Evolutionary conservation across 1,140 invertebrate genomes (phyloP).

Genomic region (Zaprionus ghesquierei): DNA sequence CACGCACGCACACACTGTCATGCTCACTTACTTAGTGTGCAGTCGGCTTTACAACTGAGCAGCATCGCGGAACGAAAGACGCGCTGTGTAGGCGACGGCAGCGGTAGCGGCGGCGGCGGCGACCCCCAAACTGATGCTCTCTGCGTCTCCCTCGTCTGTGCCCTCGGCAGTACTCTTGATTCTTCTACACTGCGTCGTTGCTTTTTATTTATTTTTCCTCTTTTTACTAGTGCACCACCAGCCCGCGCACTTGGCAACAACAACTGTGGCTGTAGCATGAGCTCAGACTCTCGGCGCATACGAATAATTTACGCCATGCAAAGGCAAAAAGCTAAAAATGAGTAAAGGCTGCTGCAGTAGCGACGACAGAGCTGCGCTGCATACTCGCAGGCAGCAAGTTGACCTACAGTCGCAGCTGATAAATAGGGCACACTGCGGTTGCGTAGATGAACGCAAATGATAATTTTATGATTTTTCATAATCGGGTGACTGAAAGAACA

Average conservation of each 20-base stretch:
- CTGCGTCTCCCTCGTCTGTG: conserved; percentile 24
- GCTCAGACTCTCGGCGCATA: conserved; percentile 66
- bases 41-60: conserved; percentile 62
- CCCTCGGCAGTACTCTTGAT: conserved; percentile 50
- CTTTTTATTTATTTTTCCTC: conserved; percentile 26
- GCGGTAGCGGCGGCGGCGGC: conserved; percentile 12
- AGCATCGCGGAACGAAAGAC: conserved; percentile 23
- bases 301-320: conserved; percentile 74
- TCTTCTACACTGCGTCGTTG: conserved; percentile 56
- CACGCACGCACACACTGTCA: neutral
- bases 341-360: conserved; percentile 57
- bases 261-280: conserved; percentile 46
- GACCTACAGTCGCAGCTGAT: conserved; percentile 39
- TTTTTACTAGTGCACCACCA: conserved; percentile 35
- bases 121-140: conserved; percentile 55
- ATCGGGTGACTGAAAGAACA: too few relatives aligned
- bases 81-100: neutral
- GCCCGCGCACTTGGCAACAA: conserved; percentile 43
- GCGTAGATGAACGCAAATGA: neutral
- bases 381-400: conserved; percentile 19
- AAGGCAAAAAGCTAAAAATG: conserved; percentile 76
- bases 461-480: neutral
- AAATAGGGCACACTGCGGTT: neutral
- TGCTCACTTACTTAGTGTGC: conserved; percentile 29
- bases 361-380: conserved; percentile 25